Evolutionary conservation across 2,888 invertebrate genomes (phyloP), one percentile per base, ranked within the genome.

Genomic region (Agrotis exclamationis): DNA sequence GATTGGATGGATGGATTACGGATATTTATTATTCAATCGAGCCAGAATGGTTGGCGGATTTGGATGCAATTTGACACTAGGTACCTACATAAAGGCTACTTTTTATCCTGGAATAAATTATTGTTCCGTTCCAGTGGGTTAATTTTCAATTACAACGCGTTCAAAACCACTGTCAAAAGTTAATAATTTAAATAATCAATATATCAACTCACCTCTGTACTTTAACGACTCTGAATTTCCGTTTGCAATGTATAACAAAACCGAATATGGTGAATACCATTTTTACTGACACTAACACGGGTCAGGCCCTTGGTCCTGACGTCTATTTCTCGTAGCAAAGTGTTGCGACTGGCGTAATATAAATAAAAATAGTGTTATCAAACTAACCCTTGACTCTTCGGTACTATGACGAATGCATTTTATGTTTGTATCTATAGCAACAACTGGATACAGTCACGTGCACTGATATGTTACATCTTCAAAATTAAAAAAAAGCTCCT

Each of bases 321-420:
- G 86, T 85, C 86, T 63, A 63, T 33, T 67, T 65, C 70, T 58
- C n/a, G 56, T 66, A 62, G 63, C 20, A 62, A 57, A 63, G 54
- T 58, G 62, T 51, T 14, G 53, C 58, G 53, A 87, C 86, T 87
- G 85, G 64, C 56, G 63, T 58, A 64, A 63, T 65, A 62, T 71
- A 67, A 67, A 74, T 74, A 80, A 59, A 74, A 65, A 69, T 75
- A 76, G 66, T 76, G 53, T 80, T 84, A 87, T 87, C 87, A 24
- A 63, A 59, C 7, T 79, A 80, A 85, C 85, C 89, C 76, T 85
- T 86, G 65, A 76, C 87, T 82, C 71, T 64, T 70, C n/a, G n/a
- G n/a, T n/a, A n/a, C 45, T 48, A n/a, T 53, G 48, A 48, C 51
- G 39, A 75, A 33, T 63, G 58, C 47, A 53, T 50, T 44, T 39